Evolutionary conservation across 2,113 vertebrate genomes (phyloP), one percentile per base, ranked within the genome.

Genomic region (Boulengeromyrus knoepffleri): DNA sequence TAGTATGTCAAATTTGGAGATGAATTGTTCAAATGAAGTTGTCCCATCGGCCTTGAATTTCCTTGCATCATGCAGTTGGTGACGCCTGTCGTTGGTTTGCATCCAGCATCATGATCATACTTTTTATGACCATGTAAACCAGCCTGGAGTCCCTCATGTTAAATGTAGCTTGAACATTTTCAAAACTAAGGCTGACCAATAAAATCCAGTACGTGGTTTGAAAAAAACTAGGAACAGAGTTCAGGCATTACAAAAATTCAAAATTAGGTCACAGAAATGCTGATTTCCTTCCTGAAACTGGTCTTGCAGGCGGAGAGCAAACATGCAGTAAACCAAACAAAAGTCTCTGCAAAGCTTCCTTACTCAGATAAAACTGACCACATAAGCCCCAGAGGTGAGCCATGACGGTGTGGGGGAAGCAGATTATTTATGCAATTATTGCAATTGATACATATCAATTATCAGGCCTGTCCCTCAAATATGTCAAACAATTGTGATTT

Each of bases 251-350:
- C 45, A 39, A 70, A 27, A 66, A 36, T 46, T 39, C 21, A 31
- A 89, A 95, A 95, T 84, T 92, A 94, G 95, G 95, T 94, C 95
- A 94, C 85, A 47, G 42, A 93, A 92, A 74, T 89, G 93, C 93
- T 92, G 91, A 94, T 88, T 53, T 5, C 19, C 21, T 93, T 95
- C 92, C 93, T 90, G 90, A 90, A 91, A 89, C 91, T 85, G 90
- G 50, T 90, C n/a, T 89, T 49, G 36, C n/a, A 91, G 39, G 3
- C 49, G 88, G 58, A 88, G 70, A 50, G n/a, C 31, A 88, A 90
- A 89, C 62, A 77, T n/a, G 56, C 45, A 88, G 70, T 21, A 90
- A 84, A 90, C n/a, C 62, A 88, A n/a, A 89, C 58, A 92, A 93
- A 91, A 93, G 46, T n/a, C 92, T 92, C 92, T 92, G 62, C 89